Base-by-base conservation (phyloP, 53 echinoderm and acorn worm species). In the Luidia sarsii region DNA sequence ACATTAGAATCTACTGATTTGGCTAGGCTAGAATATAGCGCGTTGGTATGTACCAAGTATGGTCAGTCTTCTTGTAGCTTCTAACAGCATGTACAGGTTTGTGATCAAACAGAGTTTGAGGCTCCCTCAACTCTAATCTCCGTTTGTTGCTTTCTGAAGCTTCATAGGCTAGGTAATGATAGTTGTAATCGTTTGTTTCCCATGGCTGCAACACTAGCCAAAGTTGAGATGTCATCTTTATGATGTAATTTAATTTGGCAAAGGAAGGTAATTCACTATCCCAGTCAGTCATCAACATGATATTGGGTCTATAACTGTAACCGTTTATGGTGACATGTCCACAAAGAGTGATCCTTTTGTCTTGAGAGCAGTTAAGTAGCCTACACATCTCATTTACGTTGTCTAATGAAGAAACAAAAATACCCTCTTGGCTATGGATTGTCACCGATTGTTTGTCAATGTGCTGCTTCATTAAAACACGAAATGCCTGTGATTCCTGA, bases 401-500 rank as follows among this genome's bases (percentile, higher is more conserved):
- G 22, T 66, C 37, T 38, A 81, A 65, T 2, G 49, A 34, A 1
- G 81, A 81, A 50, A 81, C 36, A 1, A n/a, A 2, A 1, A 66
- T 35, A 32, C 65, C 66, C 20, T 65, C 33, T 61, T 81, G 81
- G 24, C 81, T 65, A 6, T 51, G 19, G 36, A 81, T 65, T 50
- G 33, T 52, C n/a, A 84, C 15, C 23, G 29, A 67, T 2, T 2
- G 23, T 0, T 5, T 62, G 39, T 84, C 74, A 5, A 84, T 72
- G 65, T 72, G 64, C 31, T 64, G 31, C 18, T 72, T 72, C 64
- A 33, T 59, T 48, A 88, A 67, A 3, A 57, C 23, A n/a, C 9
- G 32, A 48, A 57, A 83, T 33, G 68, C 83, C 16, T 82, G 83
- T 8, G 25, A 15, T 64, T 83, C 77, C 46, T 88, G 88, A 57